A percentile compares a stretch with the other conserved stretches of the same genome.
These are phyloP conservation scores for Eulacestoma nigropectus DNA, from an alignment of 2,113 vertebrate genomes.

Conservation along the genomic window DNA sequence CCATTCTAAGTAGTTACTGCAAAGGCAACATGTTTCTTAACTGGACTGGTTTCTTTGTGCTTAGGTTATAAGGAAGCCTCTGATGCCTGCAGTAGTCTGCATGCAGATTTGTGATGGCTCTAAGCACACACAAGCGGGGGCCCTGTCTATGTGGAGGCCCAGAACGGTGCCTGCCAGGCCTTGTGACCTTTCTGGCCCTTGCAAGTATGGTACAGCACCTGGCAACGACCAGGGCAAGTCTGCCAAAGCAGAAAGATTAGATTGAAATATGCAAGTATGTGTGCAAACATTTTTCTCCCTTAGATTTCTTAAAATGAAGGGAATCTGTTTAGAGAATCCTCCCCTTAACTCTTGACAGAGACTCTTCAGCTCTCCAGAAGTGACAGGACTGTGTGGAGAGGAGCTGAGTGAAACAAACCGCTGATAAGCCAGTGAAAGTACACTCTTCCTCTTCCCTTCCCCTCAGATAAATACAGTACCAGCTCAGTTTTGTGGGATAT, in stretches of 20 bases:
- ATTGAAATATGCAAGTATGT: background rate
- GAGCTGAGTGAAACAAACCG: background rate
- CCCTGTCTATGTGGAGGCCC: fast-evolving
- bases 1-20: background rate
- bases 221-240: background rate
- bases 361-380: background rate
- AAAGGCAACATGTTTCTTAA: fast-evolving
- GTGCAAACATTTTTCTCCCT: background rate
- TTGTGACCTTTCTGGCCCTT: background rate
- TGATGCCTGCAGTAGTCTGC: background rate
- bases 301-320: background rate
- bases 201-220: background rate
- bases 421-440: background rate
- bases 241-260: background rate
- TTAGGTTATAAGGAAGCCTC: fast-evolving
- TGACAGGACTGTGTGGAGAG: background rate
- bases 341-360: background rate
- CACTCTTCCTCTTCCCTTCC: fast-evolving
- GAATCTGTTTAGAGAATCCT: background rate
- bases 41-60: background rate
- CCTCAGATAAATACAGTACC: background rate
- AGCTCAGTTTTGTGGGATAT: background rate
- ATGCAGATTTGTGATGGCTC: fast-evolving
- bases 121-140: background rate
- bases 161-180: fast-evolving